A percentile compares a stretch with the other conserved stretches of the same genome.
These are phyloP conservation scores for Momotus momota DNA, from an alignment of 2,797 vertebrate genomes.

Conservation along the genomic window DNA sequence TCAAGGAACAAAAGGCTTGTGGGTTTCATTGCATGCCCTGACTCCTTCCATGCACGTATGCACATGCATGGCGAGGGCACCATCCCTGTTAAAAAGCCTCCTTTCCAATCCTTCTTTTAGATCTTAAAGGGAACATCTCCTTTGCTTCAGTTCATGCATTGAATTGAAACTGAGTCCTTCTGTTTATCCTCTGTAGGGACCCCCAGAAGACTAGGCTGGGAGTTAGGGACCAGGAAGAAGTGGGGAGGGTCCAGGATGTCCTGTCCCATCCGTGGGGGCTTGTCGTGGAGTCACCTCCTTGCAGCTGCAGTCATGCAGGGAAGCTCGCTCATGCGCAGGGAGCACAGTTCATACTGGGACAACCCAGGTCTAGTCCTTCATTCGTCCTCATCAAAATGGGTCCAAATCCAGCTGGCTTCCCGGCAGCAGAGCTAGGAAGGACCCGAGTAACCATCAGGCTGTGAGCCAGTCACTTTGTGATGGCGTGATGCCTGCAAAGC, in stretches of 20 bases:
- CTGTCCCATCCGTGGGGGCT: not conserved
- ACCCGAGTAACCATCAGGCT: not conserved
- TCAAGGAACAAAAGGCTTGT: not conserved
- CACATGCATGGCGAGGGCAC: not conserved
- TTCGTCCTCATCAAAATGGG: rapidly evolving
- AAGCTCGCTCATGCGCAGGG: rapidly evolving
- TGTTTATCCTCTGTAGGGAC: not conserved
- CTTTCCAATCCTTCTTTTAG: not conserved
- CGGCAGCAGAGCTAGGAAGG: not conserved
- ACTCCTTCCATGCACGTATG: not conserved
- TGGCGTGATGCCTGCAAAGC: not conserved
- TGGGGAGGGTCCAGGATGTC: not conserved
- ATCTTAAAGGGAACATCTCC: not conserved
- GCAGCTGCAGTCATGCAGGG: rapidly evolving
- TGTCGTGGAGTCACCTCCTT: not conserved
- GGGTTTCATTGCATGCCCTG: not conserved
- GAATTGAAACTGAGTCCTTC: not conserved
- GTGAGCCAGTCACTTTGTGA: not conserved
- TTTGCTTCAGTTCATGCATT: not conserved
- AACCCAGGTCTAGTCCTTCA: not conserved
- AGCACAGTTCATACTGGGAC: not conserved
- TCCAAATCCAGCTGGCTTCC: not conserved
- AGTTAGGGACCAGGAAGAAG: not conserved
- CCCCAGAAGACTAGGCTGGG: not conserved
- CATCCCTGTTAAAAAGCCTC: not conserved